A percentile compares a stretch with the other conserved stretches of the same genome.
Evolutionary conservation across 2,113 vertebrate species (phyloP).

Genomic region (Noctilio leporinus): DNA sequence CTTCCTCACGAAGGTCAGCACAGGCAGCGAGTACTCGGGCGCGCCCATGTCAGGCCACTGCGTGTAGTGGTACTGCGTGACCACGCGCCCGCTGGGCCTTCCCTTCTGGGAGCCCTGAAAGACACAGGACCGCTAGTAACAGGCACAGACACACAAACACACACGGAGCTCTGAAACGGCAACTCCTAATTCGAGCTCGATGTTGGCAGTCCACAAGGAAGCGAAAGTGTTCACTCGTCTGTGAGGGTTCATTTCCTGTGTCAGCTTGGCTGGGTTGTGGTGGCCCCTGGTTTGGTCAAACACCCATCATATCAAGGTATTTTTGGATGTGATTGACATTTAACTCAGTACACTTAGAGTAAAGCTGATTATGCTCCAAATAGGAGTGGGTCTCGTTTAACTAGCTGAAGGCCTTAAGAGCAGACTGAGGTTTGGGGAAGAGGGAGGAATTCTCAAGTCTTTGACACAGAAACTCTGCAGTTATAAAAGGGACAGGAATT

Average conservation of each 20-base stretch:
- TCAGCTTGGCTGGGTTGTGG: not conserved
- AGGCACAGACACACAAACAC: not conserved
- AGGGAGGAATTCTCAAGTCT: not conserved
- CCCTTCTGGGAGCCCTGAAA: conserved; percentile 91
- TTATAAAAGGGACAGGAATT: not conserved
- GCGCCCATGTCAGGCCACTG: conserved; percentile 99
- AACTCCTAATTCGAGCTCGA: not conserved
- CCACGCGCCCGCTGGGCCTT: conserved; percentile 81
- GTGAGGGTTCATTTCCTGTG: not conserved
- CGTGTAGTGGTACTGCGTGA: conserved; percentile 95
- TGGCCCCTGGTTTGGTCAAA: not conserved
- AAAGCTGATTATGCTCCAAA: not conserved
- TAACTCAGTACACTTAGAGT: not conserved
- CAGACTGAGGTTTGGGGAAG: not conserved
- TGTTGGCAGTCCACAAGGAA: not conserved
- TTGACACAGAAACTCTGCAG: not conserved
- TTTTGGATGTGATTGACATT: not conserved
- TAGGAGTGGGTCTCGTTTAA: too few species aligned
- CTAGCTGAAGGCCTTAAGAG: not conserved
- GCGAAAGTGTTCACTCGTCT: not conserved
- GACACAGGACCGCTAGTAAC: conserved; percentile 1
- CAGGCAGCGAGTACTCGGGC: conserved; percentile 89
- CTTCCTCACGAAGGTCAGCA: conserved; percentile 92
- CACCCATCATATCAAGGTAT: not conserved
- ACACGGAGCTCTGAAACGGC: not conserved